A percentile compares a stretch with the other conserved stretches of the same genome.
phyloP scores from a whole-genome alignment of 2,888 invertebrate genomes.

The Diabrotica balteata region DNA sequence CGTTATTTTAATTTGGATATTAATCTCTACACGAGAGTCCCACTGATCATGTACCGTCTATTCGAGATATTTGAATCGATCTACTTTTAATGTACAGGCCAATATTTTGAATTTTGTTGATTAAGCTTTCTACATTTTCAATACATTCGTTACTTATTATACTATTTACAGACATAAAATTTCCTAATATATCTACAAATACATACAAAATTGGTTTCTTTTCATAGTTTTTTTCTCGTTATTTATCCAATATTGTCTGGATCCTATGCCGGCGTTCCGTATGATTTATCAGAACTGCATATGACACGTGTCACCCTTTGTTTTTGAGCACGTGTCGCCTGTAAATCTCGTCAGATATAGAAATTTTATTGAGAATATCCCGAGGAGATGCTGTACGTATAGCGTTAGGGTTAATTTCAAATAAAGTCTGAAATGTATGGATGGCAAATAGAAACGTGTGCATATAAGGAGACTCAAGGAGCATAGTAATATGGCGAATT shows the following conservation, averaged over 20 bases:
- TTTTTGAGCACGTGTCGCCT: constrained; percentile 31
- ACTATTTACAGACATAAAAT: too few species aligned
- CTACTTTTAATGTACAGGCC: neutral
- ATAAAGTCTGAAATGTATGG: neutral
- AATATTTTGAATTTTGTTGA: constrained; percentile 4
- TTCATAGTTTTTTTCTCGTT: constrained; percentile 16
- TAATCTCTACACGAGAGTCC: too few species aligned
- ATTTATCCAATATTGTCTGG: constrained; percentile 18
- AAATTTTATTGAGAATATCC: constrained; percentile 28
- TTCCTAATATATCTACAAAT: constrained; percentile 1
- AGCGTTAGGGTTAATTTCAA: constrained; percentile 15
- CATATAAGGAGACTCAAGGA: neutral
- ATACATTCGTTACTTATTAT: too few species aligned
- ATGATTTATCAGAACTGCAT: constrained; percentile 31
- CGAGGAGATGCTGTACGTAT: constrained; percentile 22
- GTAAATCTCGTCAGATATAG: constrained; percentile 30
- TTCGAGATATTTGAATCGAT: too few species aligned
- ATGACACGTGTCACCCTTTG: constrained; percentile 30
- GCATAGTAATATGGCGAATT: neutral
- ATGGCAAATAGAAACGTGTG: constrained; percentile 1
- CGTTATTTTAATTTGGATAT: too few species aligned
- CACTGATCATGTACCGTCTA: too few species aligned
- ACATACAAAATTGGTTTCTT: constrained; percentile 23
- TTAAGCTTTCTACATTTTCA: too few species aligned
- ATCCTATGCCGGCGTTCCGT: constrained; percentile 22